Percentiles rank a stretch among this genome's conserved stretches.
Evolutionary conservation across 2,113 vertebrate genomes (phyloP).

Genomic region (Furnarius figulus): DNA sequence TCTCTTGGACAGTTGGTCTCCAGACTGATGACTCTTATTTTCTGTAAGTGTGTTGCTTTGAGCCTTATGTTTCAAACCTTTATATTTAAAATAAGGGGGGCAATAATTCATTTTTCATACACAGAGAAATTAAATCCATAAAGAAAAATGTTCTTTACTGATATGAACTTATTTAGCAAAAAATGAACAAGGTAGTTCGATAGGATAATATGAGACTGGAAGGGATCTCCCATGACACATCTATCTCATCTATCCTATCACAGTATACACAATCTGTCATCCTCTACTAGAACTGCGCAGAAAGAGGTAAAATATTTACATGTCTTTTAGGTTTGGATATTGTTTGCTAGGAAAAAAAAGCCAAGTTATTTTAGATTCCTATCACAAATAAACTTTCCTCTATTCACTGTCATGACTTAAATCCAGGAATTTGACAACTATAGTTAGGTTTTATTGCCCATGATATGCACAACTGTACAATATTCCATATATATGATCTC

Average conservation of each 20-base stretch:
- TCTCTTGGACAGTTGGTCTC: not conserved
- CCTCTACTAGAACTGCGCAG: not conserved
- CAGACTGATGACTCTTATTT: not conserved
- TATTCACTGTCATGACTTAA: not conserved
- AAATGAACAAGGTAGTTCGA: not conserved
- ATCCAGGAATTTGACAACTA: not conserved
- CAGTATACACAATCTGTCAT: not conserved
- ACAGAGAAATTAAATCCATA: not conserved
- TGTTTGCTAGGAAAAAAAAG: not conserved
- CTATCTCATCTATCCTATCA: too few relatives aligned
- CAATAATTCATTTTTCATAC: not conserved
- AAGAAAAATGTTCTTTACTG: not conserved
- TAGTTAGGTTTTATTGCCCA: not conserved
- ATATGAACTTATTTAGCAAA: not conserved
- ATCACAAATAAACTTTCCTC: not conserved
- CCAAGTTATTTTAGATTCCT: not conserved
- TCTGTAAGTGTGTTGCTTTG: not conserved
- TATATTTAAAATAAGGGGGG: not conserved
- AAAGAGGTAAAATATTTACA: not conserved
- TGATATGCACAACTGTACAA: not conserved
- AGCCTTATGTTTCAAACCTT: not conserved
- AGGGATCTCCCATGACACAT: not conserved
- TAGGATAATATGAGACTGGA: not conserved
- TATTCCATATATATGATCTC: not conserved
- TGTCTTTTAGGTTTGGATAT: not conserved